Evolutionary conservation across 2,888 invertebrate genomes (phyloP).

Genomic region (Chymomyza fuscimana): DNA sequence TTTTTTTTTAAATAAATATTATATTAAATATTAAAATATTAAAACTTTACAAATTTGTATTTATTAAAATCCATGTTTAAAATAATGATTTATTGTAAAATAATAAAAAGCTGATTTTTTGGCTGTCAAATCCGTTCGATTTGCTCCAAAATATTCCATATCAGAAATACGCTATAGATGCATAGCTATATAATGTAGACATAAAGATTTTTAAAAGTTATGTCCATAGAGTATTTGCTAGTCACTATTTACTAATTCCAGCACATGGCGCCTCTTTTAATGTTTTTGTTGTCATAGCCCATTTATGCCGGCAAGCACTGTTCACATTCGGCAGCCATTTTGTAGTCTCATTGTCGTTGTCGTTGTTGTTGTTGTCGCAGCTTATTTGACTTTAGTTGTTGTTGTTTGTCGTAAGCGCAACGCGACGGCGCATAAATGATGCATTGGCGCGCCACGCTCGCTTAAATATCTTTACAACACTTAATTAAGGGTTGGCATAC

Average conservation of each 20-base stretch:
- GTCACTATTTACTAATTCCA: not conserved
- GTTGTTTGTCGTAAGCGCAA: not conserved
- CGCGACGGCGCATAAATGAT: slow-evolving; percentile 57
- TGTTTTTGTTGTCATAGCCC: not conserved
- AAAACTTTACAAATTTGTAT: too few relatives aligned
- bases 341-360: not conserved
- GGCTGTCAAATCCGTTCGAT: too few relatives aligned
- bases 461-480: slow-evolving; percentile 52
- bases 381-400: not conserved
- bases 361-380: not conserved
- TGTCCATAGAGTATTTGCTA: not conserved
- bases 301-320: not conserved
- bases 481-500: slow-evolving; percentile 52
- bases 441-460: slow-evolving; percentile 46
- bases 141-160: too few relatives aligned
- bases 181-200: too few relatives aligned
- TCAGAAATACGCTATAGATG: too few relatives aligned
- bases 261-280: not conserved
- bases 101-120: too few relatives aligned
- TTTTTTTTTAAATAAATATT: too few relatives aligned
- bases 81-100: too few relatives aligned
- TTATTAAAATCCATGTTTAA: too few relatives aligned
- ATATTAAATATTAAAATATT: too few relatives aligned
- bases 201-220: not conserved
- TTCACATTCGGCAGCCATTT: not conserved